These are phyloP conservation scores for Mycogona germanica DNA, from an alignment of 2,888 invertebrate species.

Conservation along the genomic window DNA sequence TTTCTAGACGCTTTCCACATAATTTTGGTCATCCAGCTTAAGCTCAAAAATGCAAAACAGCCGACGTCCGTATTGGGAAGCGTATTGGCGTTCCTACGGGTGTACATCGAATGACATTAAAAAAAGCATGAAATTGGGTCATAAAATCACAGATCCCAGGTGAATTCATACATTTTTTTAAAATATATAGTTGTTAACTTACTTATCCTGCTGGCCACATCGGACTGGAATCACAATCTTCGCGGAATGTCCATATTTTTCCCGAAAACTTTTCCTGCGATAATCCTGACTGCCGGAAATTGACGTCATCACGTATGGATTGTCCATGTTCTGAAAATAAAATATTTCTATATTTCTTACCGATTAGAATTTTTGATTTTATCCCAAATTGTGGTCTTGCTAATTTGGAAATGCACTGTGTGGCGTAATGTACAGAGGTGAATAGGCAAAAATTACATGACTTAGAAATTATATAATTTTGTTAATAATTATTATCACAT, in stretches of 20 bases:
- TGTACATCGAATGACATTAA: not conserved
- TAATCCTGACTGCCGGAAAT: no score
- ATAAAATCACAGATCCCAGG: not conserved
- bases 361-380: no score
- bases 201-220: slow-evolving; percentile 2
- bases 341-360: no score
- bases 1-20: slow-evolving; percentile 15
- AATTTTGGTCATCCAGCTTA: slow-evolving; percentile 12
- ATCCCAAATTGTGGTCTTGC: no score
- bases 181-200: not conserved
- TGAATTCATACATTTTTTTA: not conserved
- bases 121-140: not conserved
- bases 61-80: slow-evolving; percentile 7
- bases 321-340: no score
- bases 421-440: no score
- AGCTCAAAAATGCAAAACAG: slow-evolving; percentile 10
- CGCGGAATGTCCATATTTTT: slow-evolving; percentile 11
- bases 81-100: not conserved
- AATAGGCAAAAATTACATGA: no score
- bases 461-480: no score
- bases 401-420: no score
- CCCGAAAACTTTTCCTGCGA: not conserved
- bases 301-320: no score
- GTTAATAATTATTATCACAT: no score
- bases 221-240: slow-evolving; percentile 4